Base-by-base conservation (phyloP, 2,888 invertebrate species). In the Dascillus cervinus region DNA sequence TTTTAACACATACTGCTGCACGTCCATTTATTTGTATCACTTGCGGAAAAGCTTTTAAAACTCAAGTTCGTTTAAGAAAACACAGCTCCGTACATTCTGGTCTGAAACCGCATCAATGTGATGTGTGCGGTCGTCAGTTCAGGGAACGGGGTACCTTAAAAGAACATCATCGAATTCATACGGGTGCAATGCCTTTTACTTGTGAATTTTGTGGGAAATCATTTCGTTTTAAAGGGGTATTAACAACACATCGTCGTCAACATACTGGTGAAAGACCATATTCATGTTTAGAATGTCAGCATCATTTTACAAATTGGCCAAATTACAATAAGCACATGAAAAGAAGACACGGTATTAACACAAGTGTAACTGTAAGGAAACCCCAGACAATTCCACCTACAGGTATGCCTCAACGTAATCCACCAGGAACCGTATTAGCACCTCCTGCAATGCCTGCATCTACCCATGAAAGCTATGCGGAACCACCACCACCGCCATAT, bases 271-370 rank as follows among this genome's bases (percentile, higher is more conserved):
- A 77, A 19, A 72, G 82, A 15, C 85, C 84, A 0, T 85, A 84
- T 53, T 74, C 77, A 1, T 86, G 85, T 47, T 58, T 74, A 17
- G 75, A 78, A 40, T 86, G 85, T 50, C 75, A 78, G 32, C 77
- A 76, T 53, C 74, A 82, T 50, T 85, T 85, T 45, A 82, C 83
- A 0, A 84, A 85, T 54, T 84, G 84, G 83, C 82, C 84, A 0
- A 85, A 85, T 62, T 84, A 82, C 49, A 84, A 84, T 50, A 85
- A 85, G 48, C 85, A 85, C 53, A 82, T 84, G 79, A 84, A 82
- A 60, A 64, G 84, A 13, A 66, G 82, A 13, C 83, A 83, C 40
- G 77, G 77, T 17, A 65, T 66, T 29, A 64, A 66, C 43, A 66
- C 66, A 2, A 64, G 64, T 41, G 65, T 65, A 1, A 63, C 62